Evolutionary conservation across 2,888 invertebrate genomes (phyloP), one percentile per base, ranked within the genome.

Genomic region (Portevinia maculata): DNA sequence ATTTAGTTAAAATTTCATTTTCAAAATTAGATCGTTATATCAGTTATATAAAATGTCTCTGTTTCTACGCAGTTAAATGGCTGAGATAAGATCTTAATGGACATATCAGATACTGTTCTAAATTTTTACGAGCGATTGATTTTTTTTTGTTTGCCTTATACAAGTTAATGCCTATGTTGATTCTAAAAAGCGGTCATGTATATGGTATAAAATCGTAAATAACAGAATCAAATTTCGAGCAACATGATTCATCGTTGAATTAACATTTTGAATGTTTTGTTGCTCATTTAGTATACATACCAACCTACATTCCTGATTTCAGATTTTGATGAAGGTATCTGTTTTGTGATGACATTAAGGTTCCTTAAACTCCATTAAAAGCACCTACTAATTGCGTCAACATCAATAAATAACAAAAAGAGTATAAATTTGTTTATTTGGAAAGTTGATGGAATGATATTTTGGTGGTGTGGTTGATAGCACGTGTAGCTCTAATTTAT

Each of bases 41-140:
- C 41, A 53, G 24, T 2, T 24, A 24, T 11, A 41, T 50, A 59
- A 59, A 60, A 70, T 50, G 13, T 60, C 55, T 62, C 53, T 62
- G 71, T 62, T 60, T 60, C 28, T 62, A 28, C 55, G 39, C 55
- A 34, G 48, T 64, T 64, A 73, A 73, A 73, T 73, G 55, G 30
- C 7, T 6, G 9, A 15, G 73, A 73, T 73, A 73, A 64, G 64
- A 73, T 73, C 73, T 73, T 73, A 73, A 73, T 73, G 73, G 73
- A 73, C 55, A 37, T 64, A 64, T 73, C 73, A 15, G 73, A 73
- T 64, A 55, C 37, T 64, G 64, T 64, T 73, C 62, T 32, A 64
- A 73, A 55, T 64, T 73, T 73, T 73, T 55, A 73, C 64, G 73
- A 64, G 19, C 73, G 59, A 55, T 55, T 15, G 32, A 34, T 30